A percentile compares a stretch with the other conserved stretches of the same genome.
Conservation (phyloP, 1,140 invertebrate species). For the Neodiprion lecontei region DNA sequence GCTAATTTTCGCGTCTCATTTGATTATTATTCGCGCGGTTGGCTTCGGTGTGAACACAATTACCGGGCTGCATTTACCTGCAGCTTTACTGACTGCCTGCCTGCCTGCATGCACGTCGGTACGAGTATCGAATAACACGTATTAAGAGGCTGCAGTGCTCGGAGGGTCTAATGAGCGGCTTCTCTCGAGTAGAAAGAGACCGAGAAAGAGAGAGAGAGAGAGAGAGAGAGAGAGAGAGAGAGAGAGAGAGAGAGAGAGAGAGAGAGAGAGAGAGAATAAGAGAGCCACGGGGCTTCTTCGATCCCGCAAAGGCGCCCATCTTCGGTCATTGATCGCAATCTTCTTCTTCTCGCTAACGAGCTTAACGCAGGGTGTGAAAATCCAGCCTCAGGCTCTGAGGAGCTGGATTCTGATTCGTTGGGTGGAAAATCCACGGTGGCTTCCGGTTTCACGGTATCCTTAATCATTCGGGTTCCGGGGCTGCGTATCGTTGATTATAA, state of each 20-base stretch:
- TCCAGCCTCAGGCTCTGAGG: slow-evolving; percentile 38
- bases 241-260: too few relatives aligned
- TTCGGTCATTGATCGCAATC: slow-evolving; percentile 60
- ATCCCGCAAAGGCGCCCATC: slow-evolving; percentile 52
- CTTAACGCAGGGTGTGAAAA: slow-evolving; percentile 55
- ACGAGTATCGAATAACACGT: slow-evolving; percentile 15
- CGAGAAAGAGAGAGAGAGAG: too few relatives aligned
- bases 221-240: too few relatives aligned
- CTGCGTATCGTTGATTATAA: too few relatives aligned
- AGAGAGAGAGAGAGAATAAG: not conserved
- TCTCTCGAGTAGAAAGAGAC: not conserved
- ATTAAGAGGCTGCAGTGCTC: slow-evolving; percentile 9
- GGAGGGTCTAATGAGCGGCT: not conserved
- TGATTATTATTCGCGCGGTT: slow-evolving; percentile 4
- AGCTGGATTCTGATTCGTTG: not conserved
- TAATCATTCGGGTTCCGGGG: not conserved
- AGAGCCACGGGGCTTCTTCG: slow-evolving; percentile 28
- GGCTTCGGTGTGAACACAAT: not conserved
- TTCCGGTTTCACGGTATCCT: not conserved
- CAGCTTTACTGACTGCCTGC: not conserved
- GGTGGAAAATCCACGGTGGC: not conserved
- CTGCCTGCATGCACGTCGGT: not conserved
- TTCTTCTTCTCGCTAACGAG: slow-evolving; percentile 53
- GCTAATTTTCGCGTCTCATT: not conserved
- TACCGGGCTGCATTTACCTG: not conserved